Base-by-base conservation (phyloP, 1,140 invertebrate species). In the Varroa destructor region DNA sequence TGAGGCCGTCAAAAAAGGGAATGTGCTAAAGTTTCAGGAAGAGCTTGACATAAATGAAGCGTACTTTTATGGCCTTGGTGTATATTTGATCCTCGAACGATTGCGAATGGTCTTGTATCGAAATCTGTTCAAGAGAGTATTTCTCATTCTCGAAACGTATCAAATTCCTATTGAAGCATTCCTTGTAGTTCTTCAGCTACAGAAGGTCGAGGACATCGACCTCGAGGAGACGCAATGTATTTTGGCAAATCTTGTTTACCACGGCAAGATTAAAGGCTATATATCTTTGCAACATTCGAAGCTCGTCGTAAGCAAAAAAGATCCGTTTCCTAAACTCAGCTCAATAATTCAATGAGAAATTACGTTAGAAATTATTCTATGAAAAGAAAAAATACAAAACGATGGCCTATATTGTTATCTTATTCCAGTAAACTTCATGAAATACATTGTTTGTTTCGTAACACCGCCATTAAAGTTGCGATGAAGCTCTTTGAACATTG, bases 231-330 rank as follows among this genome's bases (percentile, higher is more conserved):
- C 91, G 0, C 88, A 95, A 77, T 98, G 94, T 81, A 91, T 98
- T 77, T 85, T 98, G 10, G 91, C 93, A 0, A 97, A 97, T 83
- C 84, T 98, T 42, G 98, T 99, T 77, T 91, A 87, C 79, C 76
- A 83, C 80, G 80, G 80, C 73, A 84, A 83, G 74, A 83, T 85
- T 61, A 85, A 97, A 80, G 95, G 96, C 0, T 99, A 99, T 79
- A 96, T 99, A 77, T 97, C 93, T 0, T 88, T 95, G 81, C 89
- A 92, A 73, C 94, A 98, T 81, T 88, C 95, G 78, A 97, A 97
- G 81, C 82, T 99, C 67, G 94, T 99, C 64, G 88, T 99, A 56
- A 96, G 93, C 75, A 98, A 98, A 81, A 89, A 93, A 78, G 94
- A 93, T 83, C 88, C 95, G 14, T 98, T 99, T 80, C 94, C 95